Conservation (phyloP, 2,888 invertebrate genomes). For the Drosophila incognita region DNA sequence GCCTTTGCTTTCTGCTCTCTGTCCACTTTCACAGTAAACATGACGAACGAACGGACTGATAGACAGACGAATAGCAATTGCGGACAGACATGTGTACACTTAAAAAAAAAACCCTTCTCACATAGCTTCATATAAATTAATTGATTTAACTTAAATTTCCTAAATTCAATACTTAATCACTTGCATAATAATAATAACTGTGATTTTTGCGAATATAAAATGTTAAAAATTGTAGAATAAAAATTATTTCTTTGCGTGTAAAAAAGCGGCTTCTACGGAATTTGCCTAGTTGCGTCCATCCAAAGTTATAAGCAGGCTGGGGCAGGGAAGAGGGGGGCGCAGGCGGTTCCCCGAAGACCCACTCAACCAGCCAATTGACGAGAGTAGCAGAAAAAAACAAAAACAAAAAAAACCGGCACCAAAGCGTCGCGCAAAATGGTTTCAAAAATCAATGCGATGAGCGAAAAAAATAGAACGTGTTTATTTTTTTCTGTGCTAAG, state of each 20-base stretch:
- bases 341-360: constrained; percentile 33
- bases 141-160: background rate
- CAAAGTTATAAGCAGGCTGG: constrained; percentile 52
- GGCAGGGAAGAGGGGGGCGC: rapidly evolving
- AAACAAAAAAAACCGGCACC: constrained; percentile 50
- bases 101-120: background rate
- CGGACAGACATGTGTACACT: constrained; percentile 19
- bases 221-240: background rate
- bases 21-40: constrained; percentile 77
- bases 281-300: constrained; percentile 71
- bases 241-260: constrained; percentile 1
- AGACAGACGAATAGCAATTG: constrained; percentile 31
- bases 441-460: constrained; percentile 81
- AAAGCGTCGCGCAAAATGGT: constrained; percentile 76
- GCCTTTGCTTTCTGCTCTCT: constrained; percentile 56
- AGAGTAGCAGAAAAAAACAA: constrained; percentile 9
- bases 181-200: background rate
- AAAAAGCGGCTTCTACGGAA: constrained; percentile 66
- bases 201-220: background rate
- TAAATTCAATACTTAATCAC: background rate
- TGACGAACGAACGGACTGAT: constrained; percentile 18
- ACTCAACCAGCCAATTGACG: constrained; percentile 51
- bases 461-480: constrained; percentile 75
- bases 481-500: constrained; percentile 74
- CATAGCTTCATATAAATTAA: background rate